phyloP scores from a whole-genome alignment of 2,797 vertebrate genomes.

The Crax fasciolata region DNA sequence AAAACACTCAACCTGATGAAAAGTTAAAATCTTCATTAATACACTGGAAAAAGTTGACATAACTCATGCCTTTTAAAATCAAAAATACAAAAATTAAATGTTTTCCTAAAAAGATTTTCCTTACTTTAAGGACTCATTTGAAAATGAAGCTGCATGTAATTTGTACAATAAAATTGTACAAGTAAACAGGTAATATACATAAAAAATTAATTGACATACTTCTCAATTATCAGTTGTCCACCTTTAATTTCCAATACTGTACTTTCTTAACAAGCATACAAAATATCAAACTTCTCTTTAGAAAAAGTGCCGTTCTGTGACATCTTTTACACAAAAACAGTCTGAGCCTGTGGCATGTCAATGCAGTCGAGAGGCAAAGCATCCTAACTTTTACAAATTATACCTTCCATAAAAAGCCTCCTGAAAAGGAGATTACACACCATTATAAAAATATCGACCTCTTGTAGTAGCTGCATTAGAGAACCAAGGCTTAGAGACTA shows the following conservation, averaged over 20 bases:
- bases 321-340: constrained; percentile 85
- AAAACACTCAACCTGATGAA: constrained; percentile 95
- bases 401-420: constrained; percentile 82
- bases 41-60: constrained; percentile 98
- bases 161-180: constrained; percentile 97
- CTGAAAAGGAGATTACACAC: constrained; percentile 76
- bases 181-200: constrained; percentile 98
- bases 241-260: constrained; percentile 90
- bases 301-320: constrained; percentile 90
- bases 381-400: constrained; percentile 78
- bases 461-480: constrained; percentile 81
- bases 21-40: constrained; percentile 99
- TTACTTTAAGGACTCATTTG: constrained; percentile 96
- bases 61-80: constrained; percentile 97
- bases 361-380: constrained; percentile 86
- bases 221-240: constrained; percentile 90
- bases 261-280: constrained; percentile 89
- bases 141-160: constrained; percentile 97
- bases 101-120: constrained; percentile 93
- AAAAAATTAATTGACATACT: constrained; percentile 94
- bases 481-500: constrained; percentile 79
- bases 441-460: constrained; percentile 83
- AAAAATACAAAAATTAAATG: constrained; percentile 97
- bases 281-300: constrained; percentile 91
- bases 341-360: constrained; percentile 82